phyloP scores from a whole-genome alignment of 2,888 invertebrate species.

The Smittia aterrima region DNA sequence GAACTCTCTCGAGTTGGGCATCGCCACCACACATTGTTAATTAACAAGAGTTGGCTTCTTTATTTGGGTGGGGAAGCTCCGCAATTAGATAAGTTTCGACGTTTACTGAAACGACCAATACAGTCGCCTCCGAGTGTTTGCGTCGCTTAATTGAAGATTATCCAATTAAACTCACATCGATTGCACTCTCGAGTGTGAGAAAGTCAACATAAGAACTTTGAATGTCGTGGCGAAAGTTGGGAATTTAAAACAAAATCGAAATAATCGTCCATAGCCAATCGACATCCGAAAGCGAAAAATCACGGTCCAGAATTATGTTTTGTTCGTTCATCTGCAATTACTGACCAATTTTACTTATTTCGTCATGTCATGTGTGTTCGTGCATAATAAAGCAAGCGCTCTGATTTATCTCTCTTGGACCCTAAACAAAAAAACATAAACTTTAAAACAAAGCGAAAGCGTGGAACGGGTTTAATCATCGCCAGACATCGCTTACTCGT shows the following conservation, averaged over 20 bases:
- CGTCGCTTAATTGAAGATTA: conserved; percentile 14
- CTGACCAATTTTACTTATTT: neutral
- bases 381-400: neutral
- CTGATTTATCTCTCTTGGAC: neutral
- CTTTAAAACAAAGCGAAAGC: conserved; percentile 9
- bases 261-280: neutral
- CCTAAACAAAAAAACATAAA: neutral
- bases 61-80: neutral
- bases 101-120: neutral
- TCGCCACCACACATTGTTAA: conserved; percentile 14
- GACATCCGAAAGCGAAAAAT: conserved; percentile 11
- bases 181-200: neutral
- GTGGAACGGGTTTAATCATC: neutral
- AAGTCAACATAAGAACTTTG: neutral
- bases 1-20: conserved; percentile 2
- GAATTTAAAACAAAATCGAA: neutral
- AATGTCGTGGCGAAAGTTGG: neutral
- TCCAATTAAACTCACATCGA: conserved; percentile 15
- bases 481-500: no score
- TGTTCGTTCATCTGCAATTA: conserved; percentile 13
- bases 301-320: neutral
- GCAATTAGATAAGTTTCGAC: neutral
- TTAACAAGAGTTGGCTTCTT: neutral
- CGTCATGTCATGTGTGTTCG: neutral
- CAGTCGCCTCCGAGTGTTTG: neutral